Base-by-base conservation (phyloP, 2,797 vertebrate species). In the Rhodeus uyekii region DNA sequence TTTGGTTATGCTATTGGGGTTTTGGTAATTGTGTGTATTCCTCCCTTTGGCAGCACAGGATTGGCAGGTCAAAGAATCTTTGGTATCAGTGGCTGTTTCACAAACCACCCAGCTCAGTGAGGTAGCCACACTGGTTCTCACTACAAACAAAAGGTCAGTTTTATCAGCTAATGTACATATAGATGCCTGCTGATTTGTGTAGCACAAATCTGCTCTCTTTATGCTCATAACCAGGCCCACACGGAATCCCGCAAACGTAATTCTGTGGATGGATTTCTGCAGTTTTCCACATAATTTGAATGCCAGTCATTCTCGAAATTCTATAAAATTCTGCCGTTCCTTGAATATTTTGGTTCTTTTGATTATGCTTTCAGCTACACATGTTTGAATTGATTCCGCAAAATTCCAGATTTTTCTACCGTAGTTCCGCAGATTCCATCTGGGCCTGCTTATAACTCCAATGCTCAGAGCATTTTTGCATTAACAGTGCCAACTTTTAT, bases 21-120 rank as follows among this genome's bases (percentile, higher is more conserved):
- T 78, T 46, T 79, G n/a, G 69, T 87, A 83, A 88, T 88, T 85
- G 89, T 90, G 86, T 89, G 83, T 74, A 72, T 86, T 80, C 36
- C 55, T 78, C 84, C 93, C 91, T 89, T 82, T 90, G 92, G 93
- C 93, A 93, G 91, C 92, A 96, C 96, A 94, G 95, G 96, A 96
- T 95, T 92, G 95, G 94, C 96, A 96, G 95, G 97, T 94, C 94
- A 93, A 94, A 95, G 93, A 95, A 97, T 99, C 97, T 99, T 99
- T 99, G 97, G 97, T 98, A 98, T 99, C 95, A 95, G 95, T 95
- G 94, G 97, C 96, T 96, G 97, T 98, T 96, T 96, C 92, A 96
- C 93, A 95, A 96, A 96, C 96, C 97, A 96, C 96, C 97, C 96
- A 95, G 94, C 93, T 96, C 95, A 96, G 96, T 99, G 96, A 99